Evolutionary conservation across 1,140 invertebrate genomes (phyloP).

Genomic region (Potamilus streckersoni): DNA sequence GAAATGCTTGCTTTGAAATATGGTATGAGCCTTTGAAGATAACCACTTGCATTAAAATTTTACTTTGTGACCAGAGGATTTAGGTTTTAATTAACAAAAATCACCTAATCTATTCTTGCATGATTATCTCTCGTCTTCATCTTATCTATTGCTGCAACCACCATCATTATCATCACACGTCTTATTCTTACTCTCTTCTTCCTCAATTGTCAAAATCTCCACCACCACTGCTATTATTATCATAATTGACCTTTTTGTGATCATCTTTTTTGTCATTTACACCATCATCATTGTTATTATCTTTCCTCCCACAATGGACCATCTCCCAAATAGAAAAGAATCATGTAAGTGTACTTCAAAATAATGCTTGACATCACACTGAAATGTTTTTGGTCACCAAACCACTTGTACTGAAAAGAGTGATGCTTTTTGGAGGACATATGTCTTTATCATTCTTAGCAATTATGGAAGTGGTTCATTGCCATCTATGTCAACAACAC

Average conservation of each 20-base stretch:
- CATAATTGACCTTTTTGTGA: neutral
- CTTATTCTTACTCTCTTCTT: conserved; percentile 3
- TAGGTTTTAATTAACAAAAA: too few species aligned
- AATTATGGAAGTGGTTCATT: too few species aligned
- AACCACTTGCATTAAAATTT: neutral
- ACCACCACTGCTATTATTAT: neutral
- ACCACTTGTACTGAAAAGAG: too few species aligned
- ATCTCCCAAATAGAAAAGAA: too few species aligned
- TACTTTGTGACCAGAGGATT: neutral
- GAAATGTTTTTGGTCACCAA: too few species aligned
- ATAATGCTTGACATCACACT: too few species aligned
- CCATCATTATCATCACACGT: conserved; percentile 1
- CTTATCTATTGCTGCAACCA: neutral
- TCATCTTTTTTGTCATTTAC: conserved; percentile 1
- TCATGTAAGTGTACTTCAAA: too few species aligned
- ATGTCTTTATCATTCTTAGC: too few species aligned
- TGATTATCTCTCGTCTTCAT: conserved; percentile 3
- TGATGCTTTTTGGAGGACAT: too few species aligned
- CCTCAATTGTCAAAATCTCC: neutral
- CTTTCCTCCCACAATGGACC: neutral
- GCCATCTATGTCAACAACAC: too few species aligned
- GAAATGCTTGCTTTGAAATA: too few species aligned
- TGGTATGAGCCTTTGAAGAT: neutral
- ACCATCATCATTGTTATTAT: neutral
- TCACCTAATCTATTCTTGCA: neutral